Evolutionary conservation across 2,797 vertebrate species (phyloP).

Genomic region (Mormyrus hasselquistii): DNA sequence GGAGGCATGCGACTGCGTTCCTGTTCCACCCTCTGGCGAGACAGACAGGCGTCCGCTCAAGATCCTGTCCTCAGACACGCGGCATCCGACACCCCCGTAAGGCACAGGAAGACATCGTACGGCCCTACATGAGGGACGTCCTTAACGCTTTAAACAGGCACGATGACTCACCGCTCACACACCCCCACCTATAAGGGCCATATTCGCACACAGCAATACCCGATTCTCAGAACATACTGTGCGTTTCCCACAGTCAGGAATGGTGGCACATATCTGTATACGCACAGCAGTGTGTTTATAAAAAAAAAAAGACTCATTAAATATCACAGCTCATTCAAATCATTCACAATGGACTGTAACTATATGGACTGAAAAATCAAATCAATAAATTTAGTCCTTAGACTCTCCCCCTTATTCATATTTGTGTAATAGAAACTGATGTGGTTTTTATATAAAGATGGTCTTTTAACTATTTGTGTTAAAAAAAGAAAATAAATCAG

Average conservation of each 20-base stretch:
- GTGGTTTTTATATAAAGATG: neutral
- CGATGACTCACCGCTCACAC: neutral
- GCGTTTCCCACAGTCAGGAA: neutral
- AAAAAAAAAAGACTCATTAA: neutral
- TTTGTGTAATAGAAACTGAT: neutral
- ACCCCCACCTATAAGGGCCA: neutral
- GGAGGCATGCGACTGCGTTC: neutral
- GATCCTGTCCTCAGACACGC: neutral
- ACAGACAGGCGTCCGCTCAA: slow-evolving; percentile 12
- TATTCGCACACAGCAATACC: neutral
- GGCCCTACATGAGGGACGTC: neutral
- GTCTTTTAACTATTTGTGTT: neutral
- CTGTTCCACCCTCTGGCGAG: neutral
- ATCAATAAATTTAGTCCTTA: neutral
- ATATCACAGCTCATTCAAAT: neutral
- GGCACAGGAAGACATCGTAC: neutral
- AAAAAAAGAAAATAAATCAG: neutral
- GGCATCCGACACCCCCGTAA: neutral
- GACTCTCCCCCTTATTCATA: neutral
- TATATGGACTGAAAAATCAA: neutral
- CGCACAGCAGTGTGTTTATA: neutral
- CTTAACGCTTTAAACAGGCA: slow-evolving; percentile 1
- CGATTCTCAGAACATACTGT: neutral
- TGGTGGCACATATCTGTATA: neutral
- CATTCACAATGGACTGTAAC: neutral